Conservation (phyloP, 2,888 invertebrate genomes). For the Blomia tropicalis region DNA sequence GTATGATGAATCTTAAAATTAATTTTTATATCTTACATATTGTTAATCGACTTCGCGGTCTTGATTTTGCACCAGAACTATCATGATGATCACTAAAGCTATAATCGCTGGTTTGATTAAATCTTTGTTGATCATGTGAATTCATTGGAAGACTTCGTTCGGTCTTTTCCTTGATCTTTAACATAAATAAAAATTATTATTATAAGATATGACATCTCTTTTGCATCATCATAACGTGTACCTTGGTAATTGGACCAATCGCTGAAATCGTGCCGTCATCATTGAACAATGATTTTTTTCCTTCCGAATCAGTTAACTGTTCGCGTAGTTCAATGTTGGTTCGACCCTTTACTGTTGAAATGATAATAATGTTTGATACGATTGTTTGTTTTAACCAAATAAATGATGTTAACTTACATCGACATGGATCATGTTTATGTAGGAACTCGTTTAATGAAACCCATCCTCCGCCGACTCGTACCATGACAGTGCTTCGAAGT, state of each 20-base stretch:
- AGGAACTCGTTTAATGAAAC: conserved; percentile 97
- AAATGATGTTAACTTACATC: conserved; percentile 99
- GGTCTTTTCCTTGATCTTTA: conserved; percentile 28
- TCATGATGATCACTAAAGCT: conserved; percentile 29
- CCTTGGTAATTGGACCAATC: conserved; percentile 90
- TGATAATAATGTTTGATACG: conserved; percentile 56
- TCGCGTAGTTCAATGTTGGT: conserved; percentile 98
- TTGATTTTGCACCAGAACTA: conserved; percentile 27
- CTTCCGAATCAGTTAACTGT: conserved; percentile 91
- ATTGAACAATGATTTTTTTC: conserved; percentile 82
- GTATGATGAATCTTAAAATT: conserved; percentile 7
- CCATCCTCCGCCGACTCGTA: conserved; percentile 99
- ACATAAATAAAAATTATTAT: conserved; percentile 12
- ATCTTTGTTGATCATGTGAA: conserved; percentile 40
- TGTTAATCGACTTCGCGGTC: conserved; percentile 30
- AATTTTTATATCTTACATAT: conserved; percentile 23
- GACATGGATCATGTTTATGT: conserved; percentile 96
- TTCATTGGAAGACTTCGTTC: conserved; percentile 28
- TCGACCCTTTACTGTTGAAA: conserved; percentile 85
- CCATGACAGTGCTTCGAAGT: conserved; percentile 97
- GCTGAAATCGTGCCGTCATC: conserved; percentile 37
- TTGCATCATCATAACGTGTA: conserved; percentile 37
- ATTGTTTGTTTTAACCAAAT: conserved; percentile 89
- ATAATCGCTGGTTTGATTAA: conserved; percentile 48
- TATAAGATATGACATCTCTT: neutral